phyloP scores from a whole-genome alignment of 1,140 invertebrate genomes.

The Tetranychus cinnabarinus region DNA sequence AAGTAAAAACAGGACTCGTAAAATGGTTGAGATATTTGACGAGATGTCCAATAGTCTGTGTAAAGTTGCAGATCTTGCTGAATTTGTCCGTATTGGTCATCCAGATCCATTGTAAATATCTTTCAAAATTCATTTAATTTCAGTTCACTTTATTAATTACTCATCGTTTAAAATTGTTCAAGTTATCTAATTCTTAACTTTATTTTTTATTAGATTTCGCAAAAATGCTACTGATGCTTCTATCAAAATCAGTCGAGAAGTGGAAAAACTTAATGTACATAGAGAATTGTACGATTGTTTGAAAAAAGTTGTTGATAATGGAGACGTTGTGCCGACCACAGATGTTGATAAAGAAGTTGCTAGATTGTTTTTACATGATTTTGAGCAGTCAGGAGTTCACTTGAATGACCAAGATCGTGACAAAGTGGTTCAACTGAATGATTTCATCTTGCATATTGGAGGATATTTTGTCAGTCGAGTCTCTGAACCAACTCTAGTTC shows the following conservation, averaged over 20 bases:
- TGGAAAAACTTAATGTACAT: constrained; percentile 85
- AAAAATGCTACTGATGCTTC: constrained; percentile 51
- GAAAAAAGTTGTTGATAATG: constrained; percentile 36
- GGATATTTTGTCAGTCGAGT: constrained; percentile 60
- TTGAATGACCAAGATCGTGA: constrained; percentile 38
- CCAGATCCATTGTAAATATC: constrained; percentile 24
- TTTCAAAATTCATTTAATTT: no score
- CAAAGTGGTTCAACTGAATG: constrained; percentile 57
- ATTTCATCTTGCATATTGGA: constrained; percentile 50
- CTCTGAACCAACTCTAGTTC: constrained; percentile 36
- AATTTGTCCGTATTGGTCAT: constrained; percentile 78
- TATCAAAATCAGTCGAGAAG: constrained; percentile 57
- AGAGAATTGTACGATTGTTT: constrained; percentile 50
- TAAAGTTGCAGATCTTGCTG: constrained; percentile 79
- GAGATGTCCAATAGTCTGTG: constrained; percentile 77
- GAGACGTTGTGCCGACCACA: constrained; percentile 40
- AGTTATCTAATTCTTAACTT: not conserved
- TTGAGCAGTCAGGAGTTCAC: constrained; percentile 89
- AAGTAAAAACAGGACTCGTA: constrained; percentile 26
- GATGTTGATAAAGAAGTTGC: constrained; percentile 60
- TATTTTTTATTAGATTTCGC: constrained; percentile 32
- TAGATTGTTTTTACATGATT: constrained; percentile 76
- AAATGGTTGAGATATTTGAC: constrained; percentile 59
- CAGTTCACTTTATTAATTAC: no score
- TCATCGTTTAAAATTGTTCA: not conserved